Conservation (phyloP, 2,113 vertebrate genomes). For the Ochotona princeps region DNA sequence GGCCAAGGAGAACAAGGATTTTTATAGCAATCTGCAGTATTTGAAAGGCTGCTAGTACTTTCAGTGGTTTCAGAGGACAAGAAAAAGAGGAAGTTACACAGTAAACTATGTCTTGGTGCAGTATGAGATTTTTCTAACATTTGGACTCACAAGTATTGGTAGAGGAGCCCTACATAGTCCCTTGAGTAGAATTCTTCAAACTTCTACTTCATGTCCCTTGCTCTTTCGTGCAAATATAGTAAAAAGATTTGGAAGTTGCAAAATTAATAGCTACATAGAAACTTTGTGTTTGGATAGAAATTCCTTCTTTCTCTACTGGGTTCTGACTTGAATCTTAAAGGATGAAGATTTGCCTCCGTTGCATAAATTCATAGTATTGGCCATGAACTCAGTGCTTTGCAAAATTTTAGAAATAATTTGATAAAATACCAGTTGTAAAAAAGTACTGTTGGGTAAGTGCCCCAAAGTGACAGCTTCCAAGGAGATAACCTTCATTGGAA, state of each 20-base stretch:
- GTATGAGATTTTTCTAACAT: background rate
- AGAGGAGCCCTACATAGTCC: background rate
- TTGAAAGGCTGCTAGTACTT: slow-evolving; percentile 26
- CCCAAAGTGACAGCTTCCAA: background rate
- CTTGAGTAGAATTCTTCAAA: slow-evolving; percentile 16
- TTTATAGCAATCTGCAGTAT: slow-evolving; percentile 13
- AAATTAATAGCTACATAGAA: background rate
- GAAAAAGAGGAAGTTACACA: background rate
- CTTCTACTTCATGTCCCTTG: background rate
- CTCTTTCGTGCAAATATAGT: background rate
- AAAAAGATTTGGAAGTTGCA: background rate
- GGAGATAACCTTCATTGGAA: background rate
- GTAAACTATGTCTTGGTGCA: background rate
- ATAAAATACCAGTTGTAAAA: background rate
- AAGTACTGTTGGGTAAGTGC: background rate
- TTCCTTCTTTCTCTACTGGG: background rate
- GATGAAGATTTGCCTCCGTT: background rate
- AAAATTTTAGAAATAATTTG: slow-evolving; percentile 14
- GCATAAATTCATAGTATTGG: background rate
- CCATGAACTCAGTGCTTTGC: background rate
- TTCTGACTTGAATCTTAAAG: background rate
- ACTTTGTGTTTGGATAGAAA: background rate
- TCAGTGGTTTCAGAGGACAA: background rate
- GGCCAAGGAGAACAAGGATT: slow-evolving; percentile 28
- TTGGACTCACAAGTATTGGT: background rate